Evolutionary conservation across 2,113 vertebrate genomes (phyloP).

Genomic region (Ochotona princeps): DNA sequence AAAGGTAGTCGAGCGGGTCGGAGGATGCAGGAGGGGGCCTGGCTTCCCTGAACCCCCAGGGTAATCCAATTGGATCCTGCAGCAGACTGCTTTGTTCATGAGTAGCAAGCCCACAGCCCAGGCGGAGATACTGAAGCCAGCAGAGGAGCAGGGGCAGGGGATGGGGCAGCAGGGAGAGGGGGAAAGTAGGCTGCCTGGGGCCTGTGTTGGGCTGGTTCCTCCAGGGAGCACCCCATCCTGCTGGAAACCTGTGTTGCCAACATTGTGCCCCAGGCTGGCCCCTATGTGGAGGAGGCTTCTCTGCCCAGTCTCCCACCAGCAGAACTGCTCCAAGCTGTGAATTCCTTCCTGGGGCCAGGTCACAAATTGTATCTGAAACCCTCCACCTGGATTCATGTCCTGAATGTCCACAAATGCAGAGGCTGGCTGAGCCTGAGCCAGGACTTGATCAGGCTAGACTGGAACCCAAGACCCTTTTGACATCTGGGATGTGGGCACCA

Average conservation of each 20-base stretch:
- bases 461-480: no score
- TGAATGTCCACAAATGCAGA: no score
- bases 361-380: background rate
- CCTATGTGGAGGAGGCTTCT: background rate
- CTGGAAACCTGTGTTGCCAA: background rate
- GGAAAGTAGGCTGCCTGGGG: background rate
- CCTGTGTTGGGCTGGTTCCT: background rate
- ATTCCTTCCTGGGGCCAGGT: background rate
- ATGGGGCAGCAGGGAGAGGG: accelerated
- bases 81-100: background rate
- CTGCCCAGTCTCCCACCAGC: background rate
- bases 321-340: background rate
- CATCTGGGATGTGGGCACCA: no score
- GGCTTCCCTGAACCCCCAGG: background rate
- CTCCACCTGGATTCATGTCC: background rate
- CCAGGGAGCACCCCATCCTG: background rate
- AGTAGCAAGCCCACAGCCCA: background rate
- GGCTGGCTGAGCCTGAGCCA: no score
- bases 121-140: background rate
- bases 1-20: no score
- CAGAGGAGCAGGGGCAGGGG: background rate
- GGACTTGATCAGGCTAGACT: no score
- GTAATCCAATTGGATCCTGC: background rate
- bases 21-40: accelerated
- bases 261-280: background rate